Conservation (phyloP, 2,888 invertebrate species). For the Microplitis manilae region DNA sequence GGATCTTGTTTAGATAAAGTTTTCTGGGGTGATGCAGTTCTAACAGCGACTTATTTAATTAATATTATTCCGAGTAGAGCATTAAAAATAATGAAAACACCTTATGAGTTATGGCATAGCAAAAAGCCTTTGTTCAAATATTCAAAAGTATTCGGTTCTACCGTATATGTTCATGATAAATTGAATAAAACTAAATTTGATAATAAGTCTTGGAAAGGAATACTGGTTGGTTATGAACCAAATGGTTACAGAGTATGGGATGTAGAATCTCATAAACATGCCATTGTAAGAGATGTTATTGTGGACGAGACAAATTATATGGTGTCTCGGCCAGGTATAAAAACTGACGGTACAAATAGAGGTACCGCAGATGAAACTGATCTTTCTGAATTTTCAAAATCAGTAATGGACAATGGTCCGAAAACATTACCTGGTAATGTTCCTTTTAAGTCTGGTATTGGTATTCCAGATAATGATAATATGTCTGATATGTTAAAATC, state of each 20-base stretch:
- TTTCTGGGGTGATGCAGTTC: constrained; percentile 30
- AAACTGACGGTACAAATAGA: constrained; percentile 32
- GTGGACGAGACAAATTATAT: no score
- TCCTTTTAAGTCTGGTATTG: no score
- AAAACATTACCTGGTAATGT: no score
- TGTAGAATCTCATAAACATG: no score
- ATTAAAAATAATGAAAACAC: constrained; percentile 28
- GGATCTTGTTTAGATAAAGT: constrained; percentile 1
- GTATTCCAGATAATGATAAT: not conserved
- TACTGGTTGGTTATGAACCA: constrained; percentile 11
- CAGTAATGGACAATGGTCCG: no score
- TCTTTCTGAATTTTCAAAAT: no score
- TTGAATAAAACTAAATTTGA: constrained; percentile 42
- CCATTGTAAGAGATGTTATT: no score
- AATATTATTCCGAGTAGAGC: constrained; percentile 42
- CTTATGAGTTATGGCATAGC: constrained; percentile 42
- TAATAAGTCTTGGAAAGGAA: constrained; percentile 42
- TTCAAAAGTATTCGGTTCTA: constrained; percentile 44
- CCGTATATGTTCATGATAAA: constrained; percentile 28
- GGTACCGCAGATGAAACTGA: no score
- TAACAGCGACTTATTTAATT: constrained; percentile 42
- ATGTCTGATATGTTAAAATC: not conserved
- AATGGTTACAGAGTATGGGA: constrained; percentile 46
- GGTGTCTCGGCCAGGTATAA: no score
- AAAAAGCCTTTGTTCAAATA: constrained; percentile 38